phyloP scores from a whole-genome alignment of 1,140 invertebrate species.

The Apocrypta bakeri region DNA sequence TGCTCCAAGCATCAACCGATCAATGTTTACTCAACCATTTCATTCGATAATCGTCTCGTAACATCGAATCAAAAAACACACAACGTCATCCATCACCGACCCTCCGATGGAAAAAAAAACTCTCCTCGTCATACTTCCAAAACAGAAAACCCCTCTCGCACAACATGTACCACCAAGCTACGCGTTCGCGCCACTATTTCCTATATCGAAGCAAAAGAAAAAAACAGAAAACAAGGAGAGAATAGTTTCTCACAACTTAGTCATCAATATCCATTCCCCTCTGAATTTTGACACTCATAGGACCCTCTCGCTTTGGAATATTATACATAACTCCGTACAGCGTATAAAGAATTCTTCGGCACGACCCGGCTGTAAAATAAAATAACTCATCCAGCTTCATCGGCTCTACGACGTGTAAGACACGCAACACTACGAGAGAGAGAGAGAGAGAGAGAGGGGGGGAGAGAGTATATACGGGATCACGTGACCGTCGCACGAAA shows the following conservation, averaged over 20 bases:
- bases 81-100: not conserved
- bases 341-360: not conserved
- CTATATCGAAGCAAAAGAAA: not conserved
- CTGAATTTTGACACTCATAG: not conserved
- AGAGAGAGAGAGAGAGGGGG: no score
- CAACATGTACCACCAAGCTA: not conserved
- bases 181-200: not conserved
- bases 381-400: not conserved
- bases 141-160: not conserved
- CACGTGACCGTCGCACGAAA: slow-evolving; percentile 6
- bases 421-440: not conserved
- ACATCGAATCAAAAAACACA: not conserved
- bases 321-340: not conserved
- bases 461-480: not conserved
- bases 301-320: no score
- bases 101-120: no score
- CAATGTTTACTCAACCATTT: not conserved
- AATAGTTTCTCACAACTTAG: not conserved
- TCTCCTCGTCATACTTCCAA: not conserved
- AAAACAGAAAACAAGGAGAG: no score
- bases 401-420: not conserved
- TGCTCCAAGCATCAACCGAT: not conserved
- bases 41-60: not conserved
- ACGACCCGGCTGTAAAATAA: not conserved
- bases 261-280: slow-evolving; percentile 5